A percentile compares a stretch with the other conserved stretches of the same genome.
These are phyloP conservation scores for Machimus atricapillus DNA, from an alignment of 2,888 invertebrate species.

Conservation along the genomic window DNA sequence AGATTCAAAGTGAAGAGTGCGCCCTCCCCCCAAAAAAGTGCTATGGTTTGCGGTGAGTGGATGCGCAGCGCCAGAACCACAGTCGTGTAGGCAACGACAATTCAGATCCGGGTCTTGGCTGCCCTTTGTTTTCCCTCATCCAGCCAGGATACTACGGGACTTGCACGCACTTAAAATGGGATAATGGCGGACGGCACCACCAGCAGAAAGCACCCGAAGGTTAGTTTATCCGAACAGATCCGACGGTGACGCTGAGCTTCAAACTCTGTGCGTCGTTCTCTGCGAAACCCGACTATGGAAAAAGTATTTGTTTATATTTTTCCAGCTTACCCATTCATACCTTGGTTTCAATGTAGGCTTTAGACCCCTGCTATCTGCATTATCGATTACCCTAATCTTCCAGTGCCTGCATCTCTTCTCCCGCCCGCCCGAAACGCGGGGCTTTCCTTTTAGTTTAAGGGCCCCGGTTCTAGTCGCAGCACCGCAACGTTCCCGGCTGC, in stretches of 20 bases:
- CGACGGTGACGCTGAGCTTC: background rate
- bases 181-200: slow-evolving; percentile 37
- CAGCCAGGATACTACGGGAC: slow-evolving; percentile 9
- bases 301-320: background rate
- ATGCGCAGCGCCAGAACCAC: background rate
- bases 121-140: background rate
- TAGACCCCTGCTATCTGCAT: background rate
- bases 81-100: background rate
- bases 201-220: slow-evolving; percentile 23
- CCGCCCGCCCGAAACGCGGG: background rate
- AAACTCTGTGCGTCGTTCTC: background rate
- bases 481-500: background rate
- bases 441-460: background rate
- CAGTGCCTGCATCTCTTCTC: background rate
- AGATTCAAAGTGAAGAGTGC: slow-evolving; percentile 2
- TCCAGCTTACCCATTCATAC: background rate
- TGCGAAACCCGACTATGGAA: background rate
- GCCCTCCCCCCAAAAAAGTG: background rate
- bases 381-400: slow-evolving; percentile 8
- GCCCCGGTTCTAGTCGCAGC: background rate
- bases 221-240: background rate
- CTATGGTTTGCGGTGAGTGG: background rate
- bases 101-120: slow-evolving; percentile 6
- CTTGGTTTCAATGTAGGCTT: background rate
- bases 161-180: slow-evolving; percentile 33